Percentiles rank a stretch among this genome's conserved stretches.
Conservation (phyloP, 2,113 vertebrate species). For the Phaetusa simplex region DNA sequence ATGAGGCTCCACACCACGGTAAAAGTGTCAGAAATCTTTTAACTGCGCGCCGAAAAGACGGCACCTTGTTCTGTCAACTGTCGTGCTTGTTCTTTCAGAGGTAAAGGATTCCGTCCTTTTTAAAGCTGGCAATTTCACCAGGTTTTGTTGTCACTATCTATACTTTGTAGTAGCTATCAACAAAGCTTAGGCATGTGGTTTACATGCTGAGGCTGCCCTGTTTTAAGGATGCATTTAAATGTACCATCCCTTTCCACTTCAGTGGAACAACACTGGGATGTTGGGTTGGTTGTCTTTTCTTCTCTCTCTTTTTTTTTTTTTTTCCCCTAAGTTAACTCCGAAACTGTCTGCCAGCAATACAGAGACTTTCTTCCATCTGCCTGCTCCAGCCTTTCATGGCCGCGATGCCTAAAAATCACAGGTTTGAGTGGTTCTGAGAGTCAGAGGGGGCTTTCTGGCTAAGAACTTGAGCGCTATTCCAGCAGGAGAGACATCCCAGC, state of each 20-base stretch:
- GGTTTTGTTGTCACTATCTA: neutral
- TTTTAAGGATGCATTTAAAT: neutral
- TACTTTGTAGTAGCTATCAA: neutral
- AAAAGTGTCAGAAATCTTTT: neutral
- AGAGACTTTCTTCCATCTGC: neutral
- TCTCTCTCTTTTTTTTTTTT: too few relatives aligned
- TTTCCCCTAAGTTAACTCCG: neutral
- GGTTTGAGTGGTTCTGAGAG: neutral
- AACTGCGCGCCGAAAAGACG: fast-evolving
- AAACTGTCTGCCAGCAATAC: neutral
- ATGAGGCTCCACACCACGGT: fast-evolving
- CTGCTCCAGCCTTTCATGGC: neutral
- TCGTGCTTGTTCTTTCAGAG: neutral
- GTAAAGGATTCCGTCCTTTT: neutral
- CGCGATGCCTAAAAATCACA: neutral
- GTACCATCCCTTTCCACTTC: neutral
- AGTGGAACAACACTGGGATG: neutral
- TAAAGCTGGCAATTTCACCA: neutral
- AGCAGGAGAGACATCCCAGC: neutral
- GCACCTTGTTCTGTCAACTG: neutral
- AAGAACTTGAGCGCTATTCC: neutral
- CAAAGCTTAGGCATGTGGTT: neutral
- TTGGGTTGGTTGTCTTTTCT: neutral
- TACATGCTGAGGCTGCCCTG: neutral
- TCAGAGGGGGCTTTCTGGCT: neutral